These are phyloP conservation scores for Phymastichus coffea DNA, from an alignment of 1,140 invertebrate genomes.

Conservation along the genomic window DNA sequence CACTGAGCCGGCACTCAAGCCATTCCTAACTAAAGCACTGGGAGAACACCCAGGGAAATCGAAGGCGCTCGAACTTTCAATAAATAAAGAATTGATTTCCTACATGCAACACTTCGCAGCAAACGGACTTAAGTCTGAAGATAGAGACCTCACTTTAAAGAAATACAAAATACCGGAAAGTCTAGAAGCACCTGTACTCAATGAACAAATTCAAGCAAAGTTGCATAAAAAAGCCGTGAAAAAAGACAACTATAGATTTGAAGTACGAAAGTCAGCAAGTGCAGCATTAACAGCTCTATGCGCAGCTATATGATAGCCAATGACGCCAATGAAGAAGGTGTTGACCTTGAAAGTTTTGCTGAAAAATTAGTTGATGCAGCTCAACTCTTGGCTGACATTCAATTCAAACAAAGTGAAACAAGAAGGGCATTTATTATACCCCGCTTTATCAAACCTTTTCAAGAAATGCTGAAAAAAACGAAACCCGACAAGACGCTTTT, in stretches of 20 bases:
- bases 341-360: background rate
- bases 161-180: background rate
- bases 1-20: background rate
- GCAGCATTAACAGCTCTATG: background rate
- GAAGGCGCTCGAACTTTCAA: background rate
- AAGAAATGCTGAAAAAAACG: background rate
- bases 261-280: background rate
- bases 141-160: background rate
- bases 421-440: slow-evolving; percentile 1
- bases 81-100: background rate
- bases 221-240: background rate
- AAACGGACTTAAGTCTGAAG: background rate
- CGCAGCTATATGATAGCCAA: background rate
- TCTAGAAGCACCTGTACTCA: background rate
- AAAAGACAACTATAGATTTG: background rate
- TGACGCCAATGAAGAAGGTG: background rate
- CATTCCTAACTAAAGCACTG: too few species aligned
- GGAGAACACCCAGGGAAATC: background rate
- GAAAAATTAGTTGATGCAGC: background rate
- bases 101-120: background rate
- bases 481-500: background rate
- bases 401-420: background rate
- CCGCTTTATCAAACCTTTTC: background rate
- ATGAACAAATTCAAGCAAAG: background rate
- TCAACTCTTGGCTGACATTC: background rate